phyloP scores from a whole-genome alignment of 2,113 vertebrate genomes.

The Macquaria australasica region DNA sequence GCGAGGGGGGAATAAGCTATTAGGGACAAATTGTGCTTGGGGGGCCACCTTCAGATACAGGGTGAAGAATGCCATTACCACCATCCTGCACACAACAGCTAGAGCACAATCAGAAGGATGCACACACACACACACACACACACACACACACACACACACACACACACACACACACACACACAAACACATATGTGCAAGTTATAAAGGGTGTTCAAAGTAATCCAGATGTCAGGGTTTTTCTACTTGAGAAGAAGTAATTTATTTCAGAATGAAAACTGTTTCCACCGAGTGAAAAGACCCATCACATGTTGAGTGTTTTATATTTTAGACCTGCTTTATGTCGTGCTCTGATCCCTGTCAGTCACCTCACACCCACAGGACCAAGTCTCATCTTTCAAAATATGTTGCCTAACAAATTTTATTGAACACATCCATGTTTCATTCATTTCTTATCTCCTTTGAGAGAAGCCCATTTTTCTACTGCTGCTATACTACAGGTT shows the following conservation, averaged over 20 bases:
- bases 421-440: neutral
- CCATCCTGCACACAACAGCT: slow-evolving; percentile 29
- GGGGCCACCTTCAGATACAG: slow-evolving; percentile 45
- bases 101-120: neutral
- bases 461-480: neutral
- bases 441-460: neutral
- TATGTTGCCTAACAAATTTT: neutral
- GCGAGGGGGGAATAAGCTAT: slow-evolving; percentile 55
- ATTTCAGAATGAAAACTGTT: neutral
- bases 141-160: neutral
- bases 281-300: neutral
- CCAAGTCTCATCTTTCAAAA: neutral
- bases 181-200: neutral
- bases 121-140: slow-evolving; percentile 16
- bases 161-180: neutral
- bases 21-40: slow-evolving; percentile 65
- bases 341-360: neutral
- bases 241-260: neutral
- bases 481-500: neutral
- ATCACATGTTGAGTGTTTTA: neutral
- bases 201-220: neutral
- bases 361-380: neutral
- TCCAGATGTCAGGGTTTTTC: neutral
- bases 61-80: slow-evolving; percentile 41
- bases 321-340: neutral